Percentiles rank a stretch among this genome's conserved stretches.
These are phyloP conservation scores for Deladenus siricidicola DNA, from an alignment of 2,888 invertebrate genomes.

Conservation along the genomic window DNA sequence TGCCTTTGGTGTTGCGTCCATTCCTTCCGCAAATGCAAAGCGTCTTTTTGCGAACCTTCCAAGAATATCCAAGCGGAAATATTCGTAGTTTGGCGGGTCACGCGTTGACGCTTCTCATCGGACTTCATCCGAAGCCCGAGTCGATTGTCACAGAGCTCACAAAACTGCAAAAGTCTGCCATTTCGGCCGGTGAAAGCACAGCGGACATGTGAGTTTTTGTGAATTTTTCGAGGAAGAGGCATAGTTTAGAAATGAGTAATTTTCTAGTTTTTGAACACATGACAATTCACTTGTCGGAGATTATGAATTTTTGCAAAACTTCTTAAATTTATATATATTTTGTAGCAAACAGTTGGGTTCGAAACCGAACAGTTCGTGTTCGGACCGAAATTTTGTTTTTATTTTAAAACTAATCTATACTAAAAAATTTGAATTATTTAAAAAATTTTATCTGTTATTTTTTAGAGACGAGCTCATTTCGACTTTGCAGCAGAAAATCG, in stretches of 20 bases:
- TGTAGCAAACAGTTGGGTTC: no score
- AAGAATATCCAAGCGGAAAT: conserved; percentile 63
- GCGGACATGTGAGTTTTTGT: conserved; percentile 11
- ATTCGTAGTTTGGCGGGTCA: conserved; percentile 44
- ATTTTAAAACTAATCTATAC: neutral
- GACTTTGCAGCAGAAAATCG: neutral
- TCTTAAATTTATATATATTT: no score
- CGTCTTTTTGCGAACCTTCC: conserved; percentile 87
- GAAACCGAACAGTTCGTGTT: no score
- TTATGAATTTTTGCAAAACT: no score
- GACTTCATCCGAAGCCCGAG: conserved; percentile 77
- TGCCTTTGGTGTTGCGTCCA: conserved; percentile 86
- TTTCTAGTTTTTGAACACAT: neutral
- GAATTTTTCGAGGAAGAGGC: neutral
- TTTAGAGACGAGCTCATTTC: neutral
- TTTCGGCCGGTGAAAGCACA: neutral
- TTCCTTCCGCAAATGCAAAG: conserved; percentile 97
- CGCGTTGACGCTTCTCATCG: conserved; percentile 70
- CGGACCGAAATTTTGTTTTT: neutral
- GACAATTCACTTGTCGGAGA: no score
- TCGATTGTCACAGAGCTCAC: conserved; percentile 74
- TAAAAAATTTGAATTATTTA: neutral
- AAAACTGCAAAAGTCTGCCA: conserved; percentile 12
- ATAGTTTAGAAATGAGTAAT: neutral
- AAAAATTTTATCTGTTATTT: neutral